Conservation (phyloP, 2,797 vertebrate species). For the Halcyon chelicuti region DNA sequence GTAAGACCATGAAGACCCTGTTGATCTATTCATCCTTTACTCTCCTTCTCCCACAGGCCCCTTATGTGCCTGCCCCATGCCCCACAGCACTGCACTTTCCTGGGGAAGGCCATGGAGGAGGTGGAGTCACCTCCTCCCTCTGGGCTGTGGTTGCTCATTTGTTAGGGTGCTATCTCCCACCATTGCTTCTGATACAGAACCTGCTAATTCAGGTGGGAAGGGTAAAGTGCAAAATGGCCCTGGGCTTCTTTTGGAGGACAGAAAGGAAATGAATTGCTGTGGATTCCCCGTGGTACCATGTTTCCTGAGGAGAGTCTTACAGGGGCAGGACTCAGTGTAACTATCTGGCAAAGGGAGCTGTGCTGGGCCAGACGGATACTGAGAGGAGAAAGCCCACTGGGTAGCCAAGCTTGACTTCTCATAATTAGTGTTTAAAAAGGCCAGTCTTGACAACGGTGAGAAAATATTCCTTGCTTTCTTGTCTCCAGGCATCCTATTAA, state of each 20-base stretch:
- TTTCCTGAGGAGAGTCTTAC: neutral
- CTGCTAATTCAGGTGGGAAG: neutral
- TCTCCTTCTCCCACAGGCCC: neutral
- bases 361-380: neutral
- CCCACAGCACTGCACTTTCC: neutral
- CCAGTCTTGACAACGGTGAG: neutral
- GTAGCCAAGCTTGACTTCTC: neutral
- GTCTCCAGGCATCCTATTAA: conserved; percentile 4
- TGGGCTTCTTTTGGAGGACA: neutral
- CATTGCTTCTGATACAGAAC: neutral
- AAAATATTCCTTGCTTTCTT: neutral
- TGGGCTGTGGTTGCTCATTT: neutral
- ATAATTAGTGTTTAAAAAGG: neutral
- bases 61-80: neutral
- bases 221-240: neutral
- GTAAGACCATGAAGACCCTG: neutral
- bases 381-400: neutral
- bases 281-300: rapidly evolving
- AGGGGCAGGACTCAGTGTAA: neutral
- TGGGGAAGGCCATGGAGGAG: neutral
- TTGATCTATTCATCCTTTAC: neutral
- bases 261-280: neutral
- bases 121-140: neutral
- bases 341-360: neutral
- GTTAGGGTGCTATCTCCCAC: neutral